A percentile compares a stretch with the other conserved stretches of the same genome.
Conservation (phyloP, 2,888 invertebrate genomes). For the Leptogaster cylindrica region DNA sequence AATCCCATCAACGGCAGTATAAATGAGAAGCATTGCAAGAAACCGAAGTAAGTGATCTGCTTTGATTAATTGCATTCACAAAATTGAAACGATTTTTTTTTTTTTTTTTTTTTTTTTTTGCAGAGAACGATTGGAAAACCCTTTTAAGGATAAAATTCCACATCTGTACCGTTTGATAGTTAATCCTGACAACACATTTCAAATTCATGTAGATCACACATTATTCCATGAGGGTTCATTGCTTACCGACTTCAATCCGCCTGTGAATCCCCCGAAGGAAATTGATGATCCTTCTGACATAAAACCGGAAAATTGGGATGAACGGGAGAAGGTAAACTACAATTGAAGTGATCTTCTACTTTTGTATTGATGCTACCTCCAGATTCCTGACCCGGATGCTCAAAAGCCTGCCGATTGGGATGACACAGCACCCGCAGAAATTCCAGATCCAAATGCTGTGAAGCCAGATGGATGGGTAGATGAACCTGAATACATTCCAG, state of each 20-base stretch:
- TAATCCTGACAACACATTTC: constrained; percentile 79
- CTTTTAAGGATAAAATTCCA: constrained; percentile 90
- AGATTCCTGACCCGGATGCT: constrained; percentile 87
- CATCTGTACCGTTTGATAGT: constrained; percentile 84
- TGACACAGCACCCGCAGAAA: constrained; percentile 89
- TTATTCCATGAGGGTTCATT: constrained; percentile 85
- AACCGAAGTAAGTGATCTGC: constrained; percentile 75
- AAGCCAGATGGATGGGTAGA: constrained; percentile 94
- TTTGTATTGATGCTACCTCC: not conserved
- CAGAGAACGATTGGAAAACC: constrained; percentile 79
- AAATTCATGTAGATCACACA: constrained; percentile 82
- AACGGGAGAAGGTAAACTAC: constrained; percentile 79
- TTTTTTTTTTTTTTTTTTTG: constrained; percentile 22
- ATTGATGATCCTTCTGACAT: constrained; percentile 88
- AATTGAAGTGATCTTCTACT: not conserved
- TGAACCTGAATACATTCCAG: constrained; percentile 84
- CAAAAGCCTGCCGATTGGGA: constrained; percentile 97
- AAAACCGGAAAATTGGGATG: constrained; percentile 95
- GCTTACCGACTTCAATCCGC: constrained; percentile 87
- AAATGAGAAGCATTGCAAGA: constrained; percentile 96
- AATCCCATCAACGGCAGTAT: constrained; percentile 90
- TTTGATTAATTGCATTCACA: not conserved
- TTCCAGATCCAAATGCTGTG: constrained; percentile 81
- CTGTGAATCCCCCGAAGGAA: constrained; percentile 94
- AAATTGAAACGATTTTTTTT: constrained; percentile 12